Conservation (phyloP, 2,113 vertebrate species). For the Gymnorhina tibicen region DNA sequence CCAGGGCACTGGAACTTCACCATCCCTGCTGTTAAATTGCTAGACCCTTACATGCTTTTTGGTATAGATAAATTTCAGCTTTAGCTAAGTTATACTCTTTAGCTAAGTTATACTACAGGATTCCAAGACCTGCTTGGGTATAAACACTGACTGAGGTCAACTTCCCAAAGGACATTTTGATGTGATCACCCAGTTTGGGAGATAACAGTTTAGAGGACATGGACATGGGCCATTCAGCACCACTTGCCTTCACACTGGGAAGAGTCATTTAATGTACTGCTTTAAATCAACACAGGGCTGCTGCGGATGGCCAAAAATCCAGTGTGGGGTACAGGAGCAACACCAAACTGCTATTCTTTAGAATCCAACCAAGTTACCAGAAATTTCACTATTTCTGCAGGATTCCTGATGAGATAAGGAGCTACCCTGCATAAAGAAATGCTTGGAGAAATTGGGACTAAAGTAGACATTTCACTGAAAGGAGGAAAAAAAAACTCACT, state of each 20-base stretch:
- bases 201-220: not conserved
- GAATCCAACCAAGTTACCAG: not conserved
- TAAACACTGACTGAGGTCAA: not conserved
- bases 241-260: not conserved
- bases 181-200: not conserved
- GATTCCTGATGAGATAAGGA: not conserved
- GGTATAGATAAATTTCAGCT: not conserved
- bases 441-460: not conserved
- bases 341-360: not conserved
- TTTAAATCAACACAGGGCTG: not conserved
- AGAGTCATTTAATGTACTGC: not conserved
- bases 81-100: not conserved
- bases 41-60: not conserved
- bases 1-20: not conserved
- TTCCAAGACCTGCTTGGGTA: not conserved
- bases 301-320: not conserved
- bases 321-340: not conserved
- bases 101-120: not conserved
- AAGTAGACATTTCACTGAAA: not conserved
- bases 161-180: not conserved
- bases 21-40: not conserved
- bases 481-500: accelerated
- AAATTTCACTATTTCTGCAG: not conserved
- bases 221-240: not conserved
- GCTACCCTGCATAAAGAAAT: not conserved